Conservation (phyloP, 2,888 invertebrate species). For the Bellardia bayeri region DNA sequence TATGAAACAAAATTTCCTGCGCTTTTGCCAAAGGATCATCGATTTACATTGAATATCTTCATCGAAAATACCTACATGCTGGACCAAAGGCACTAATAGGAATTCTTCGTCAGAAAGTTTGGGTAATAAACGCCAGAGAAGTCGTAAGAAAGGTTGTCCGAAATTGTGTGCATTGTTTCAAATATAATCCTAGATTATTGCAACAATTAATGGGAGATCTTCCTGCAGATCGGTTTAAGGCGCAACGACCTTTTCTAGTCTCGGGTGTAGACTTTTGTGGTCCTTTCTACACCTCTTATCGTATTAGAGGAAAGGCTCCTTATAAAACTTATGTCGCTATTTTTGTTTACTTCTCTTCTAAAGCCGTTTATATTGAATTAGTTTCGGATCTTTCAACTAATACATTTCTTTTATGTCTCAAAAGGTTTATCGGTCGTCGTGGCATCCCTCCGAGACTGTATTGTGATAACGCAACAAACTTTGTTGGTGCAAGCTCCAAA, state of each 20-base stretch:
- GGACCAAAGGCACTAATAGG: slow-evolving; percentile 27
- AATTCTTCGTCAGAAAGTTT: slow-evolving; percentile 19
- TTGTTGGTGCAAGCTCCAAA: slow-evolving; percentile 35
- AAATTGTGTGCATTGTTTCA: slow-evolving; percentile 33
- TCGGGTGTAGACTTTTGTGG: slow-evolving; percentile 72
- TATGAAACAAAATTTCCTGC: too few relatives aligned
- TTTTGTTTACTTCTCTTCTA: slow-evolving; percentile 69
- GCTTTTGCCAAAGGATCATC: too few relatives aligned
- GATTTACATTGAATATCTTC: slow-evolving; percentile 38
- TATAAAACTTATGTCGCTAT: slow-evolving; percentile 47
- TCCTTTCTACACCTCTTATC: slow-evolving; percentile 55
- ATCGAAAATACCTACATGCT: slow-evolving; percentile 53
- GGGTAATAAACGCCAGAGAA: slow-evolving; percentile 57
- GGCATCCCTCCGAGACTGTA: too few relatives aligned
- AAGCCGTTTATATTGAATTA: slow-evolving; percentile 71
- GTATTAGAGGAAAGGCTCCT: slow-evolving; percentile 44
- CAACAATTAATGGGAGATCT: slow-evolving; percentile 54
- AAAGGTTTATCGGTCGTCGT: too few relatives aligned
- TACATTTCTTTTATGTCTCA: too few relatives aligned
- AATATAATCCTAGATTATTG: slow-evolving; percentile 47
- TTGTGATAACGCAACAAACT: slow-evolving; percentile 50
- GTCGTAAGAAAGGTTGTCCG: slow-evolving; percentile 17
- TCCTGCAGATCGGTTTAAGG: slow-evolving; percentile 48
- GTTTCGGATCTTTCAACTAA: slow-evolving; percentile 70
- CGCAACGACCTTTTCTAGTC: slow-evolving; percentile 63